Evolutionary conservation across 2,113 vertebrate genomes (phyloP), one percentile per base, ranked within the genome.

Genomic region (Zosterops pallidus): DNA sequence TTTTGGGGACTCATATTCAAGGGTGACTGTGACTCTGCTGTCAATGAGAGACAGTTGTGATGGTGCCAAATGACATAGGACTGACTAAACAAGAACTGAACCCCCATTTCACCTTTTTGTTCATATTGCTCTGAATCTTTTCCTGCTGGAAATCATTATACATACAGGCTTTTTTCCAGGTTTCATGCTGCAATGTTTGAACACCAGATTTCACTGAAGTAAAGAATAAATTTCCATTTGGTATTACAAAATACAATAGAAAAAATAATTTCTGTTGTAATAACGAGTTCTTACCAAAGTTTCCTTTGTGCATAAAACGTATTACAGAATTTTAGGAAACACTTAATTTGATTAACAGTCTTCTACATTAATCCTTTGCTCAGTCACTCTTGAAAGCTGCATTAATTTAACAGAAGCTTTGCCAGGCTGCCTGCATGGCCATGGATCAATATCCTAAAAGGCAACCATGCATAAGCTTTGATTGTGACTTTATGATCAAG

Each of bases 271-370:
- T 84, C 70, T 87, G 53, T 89, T 93, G 75, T 92, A 97, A 97
- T 97, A 96, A 84, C 0, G 17, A 95, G 50, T 90, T 76, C 90
- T 97, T 92, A 95, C 83, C 86, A 83, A 65, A 77, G 76, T 95
- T 97, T 96, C 53, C 53, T 97, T 96, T 97, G 84, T 97, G 80
- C 64, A 89, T 91, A 94, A 96, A 97, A 96, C 7, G 44, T 91
- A 95, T 97, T 94, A 97, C 83, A 97, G 90, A 85, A 86, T 95
- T 95, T 96, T 96, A 96, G 96, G 95, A 93, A 97, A 94, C 86
- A 92, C 83, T 97, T 98, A 96, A 97, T 96, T 96, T 97, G 97
- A 97, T 97, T 94, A 96, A 96, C 65, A 71, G 62, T 65, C 67
- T 96, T 92, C 79, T 83, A 57, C 79, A 93, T 78, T 95, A 97